Base-by-base conservation (phyloP, 2,888 invertebrate species). In the Cylloceria caligata region DNA sequence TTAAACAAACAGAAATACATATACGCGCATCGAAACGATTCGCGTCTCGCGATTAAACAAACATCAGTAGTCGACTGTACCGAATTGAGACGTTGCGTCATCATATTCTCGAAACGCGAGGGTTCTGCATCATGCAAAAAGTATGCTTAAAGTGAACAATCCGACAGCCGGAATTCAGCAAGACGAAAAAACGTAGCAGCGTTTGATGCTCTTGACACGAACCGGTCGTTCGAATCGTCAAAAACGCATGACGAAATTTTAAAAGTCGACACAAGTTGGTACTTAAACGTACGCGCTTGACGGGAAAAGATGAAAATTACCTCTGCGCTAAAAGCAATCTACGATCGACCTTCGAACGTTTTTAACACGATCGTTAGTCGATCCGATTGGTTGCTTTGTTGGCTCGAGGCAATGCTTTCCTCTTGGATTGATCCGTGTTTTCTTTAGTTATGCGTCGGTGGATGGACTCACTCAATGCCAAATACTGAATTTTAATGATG, bases 341-440 rank as follows among this genome's bases (percentile, higher is more conserved):
- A 36, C 39, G 57, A 24, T 30, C 77, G 87, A 80, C 85, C 88
- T 90, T 89, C 85, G 83, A 84, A 86, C 85, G 87, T 88, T 90
- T 89, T 88, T 88, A 88, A 87, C 86, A 81, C 81, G 85, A 84
- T 84, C 86, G 84, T 67, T 83, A 71, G 77, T 80, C 78, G 62
- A 84, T 62, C 27, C 84, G 83, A 86, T 88, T 87, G 85, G 85
- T 81, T 69, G 75, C 79, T 78, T 72, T 65, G 52, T 71, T 75
- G 77, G 64, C 81, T 42, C 42, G 34, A 52, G 65, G 36, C 36
- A 55, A 36, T 30, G 80, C 24, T 24, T 39, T 62, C n/a, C 42
- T 55, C 68, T 78, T 47, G 65, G 42, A 39, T 78, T 27, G 76
- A 19, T 27, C 36, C 62, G 49, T 19, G 65, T 49, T 39, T 39